Evolutionary conservation across 2,113 vertebrate species (phyloP).

Genomic region (Calyptomena viridis): DNA sequence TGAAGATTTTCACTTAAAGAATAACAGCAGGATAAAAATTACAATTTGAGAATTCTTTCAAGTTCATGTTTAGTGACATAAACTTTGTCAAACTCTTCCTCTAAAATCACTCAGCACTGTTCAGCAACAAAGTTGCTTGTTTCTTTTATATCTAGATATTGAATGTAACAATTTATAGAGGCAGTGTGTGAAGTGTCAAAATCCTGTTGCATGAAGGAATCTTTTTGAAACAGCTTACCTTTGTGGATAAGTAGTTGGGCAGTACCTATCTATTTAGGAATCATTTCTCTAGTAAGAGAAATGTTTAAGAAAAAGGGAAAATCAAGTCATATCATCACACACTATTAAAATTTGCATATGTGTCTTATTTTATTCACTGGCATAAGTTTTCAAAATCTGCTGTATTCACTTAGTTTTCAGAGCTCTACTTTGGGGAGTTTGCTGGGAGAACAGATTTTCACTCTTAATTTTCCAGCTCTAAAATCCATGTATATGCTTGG

Average conservation of each 20-base stretch:
- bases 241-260: constrained; percentile 66
- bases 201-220: constrained; percentile 41
- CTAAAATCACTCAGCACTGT: not conserved
- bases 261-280: constrained; percentile 57
- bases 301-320: not conserved
- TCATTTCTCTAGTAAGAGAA: constrained; percentile 42
- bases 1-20: not conserved
- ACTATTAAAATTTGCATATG: not conserved
- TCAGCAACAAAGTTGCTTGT: not conserved
- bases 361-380: not conserved
- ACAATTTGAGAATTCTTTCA: not conserved
- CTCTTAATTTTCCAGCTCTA: not conserved
- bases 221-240: constrained; percentile 45
- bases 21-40: not conserved
- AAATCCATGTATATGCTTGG: not conserved
- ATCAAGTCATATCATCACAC: not conserved
- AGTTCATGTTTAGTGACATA: not conserved
- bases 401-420: not conserved
- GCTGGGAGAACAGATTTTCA: not conserved
- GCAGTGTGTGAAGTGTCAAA: constrained; percentile 33
- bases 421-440: not conserved
- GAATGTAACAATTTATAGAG: constrained; percentile 62
- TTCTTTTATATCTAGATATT: constrained; percentile 49
- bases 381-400: not conserved
- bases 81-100: not conserved